A percentile compares a stretch with the other conserved stretches of the same genome.
These are phyloP conservation scores for Sebastes matsubarae DNA, from an alignment of 2,797 vertebrate genomes.

Conservation along the genomic window DNA sequence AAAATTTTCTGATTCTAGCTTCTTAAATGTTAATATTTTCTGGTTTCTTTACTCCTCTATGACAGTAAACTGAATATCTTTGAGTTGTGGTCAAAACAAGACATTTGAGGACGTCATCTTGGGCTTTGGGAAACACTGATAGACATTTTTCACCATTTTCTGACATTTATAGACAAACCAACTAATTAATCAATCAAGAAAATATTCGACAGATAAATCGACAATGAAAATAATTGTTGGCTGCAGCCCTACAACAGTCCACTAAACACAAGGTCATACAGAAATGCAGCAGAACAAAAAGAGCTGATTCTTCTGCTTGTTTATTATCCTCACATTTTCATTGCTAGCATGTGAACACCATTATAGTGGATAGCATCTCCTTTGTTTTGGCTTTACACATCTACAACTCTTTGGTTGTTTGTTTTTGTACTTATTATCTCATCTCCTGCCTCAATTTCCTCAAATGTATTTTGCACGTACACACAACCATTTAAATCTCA, in stretches of 20 bases:
- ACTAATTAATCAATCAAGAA: background rate
- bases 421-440: background rate
- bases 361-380: background rate
- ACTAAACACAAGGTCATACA: background rate
- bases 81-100: background rate
- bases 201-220: background rate
- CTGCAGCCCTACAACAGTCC: too few relatives aligned
- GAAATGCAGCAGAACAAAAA: background rate
- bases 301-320: background rate
- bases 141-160: background rate
- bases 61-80: background rate
- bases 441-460: background rate
- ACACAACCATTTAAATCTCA: background rate
- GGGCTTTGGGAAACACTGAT: background rate
- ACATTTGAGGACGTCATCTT: background rate
- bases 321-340: background rate
- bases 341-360: constrained; percentile 15
- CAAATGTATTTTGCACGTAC: background rate
- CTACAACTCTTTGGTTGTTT: background rate
- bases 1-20: background rate
- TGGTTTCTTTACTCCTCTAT: background rate
- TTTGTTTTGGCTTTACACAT: background rate
- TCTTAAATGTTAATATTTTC: background rate
- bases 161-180: background rate
- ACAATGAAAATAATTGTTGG: background rate